A percentile compares a stretch with the other conserved stretches of the same genome.
Conservation (phyloP, 2,797 vertebrate genomes). For the Craterocephalus amniculus region DNA sequence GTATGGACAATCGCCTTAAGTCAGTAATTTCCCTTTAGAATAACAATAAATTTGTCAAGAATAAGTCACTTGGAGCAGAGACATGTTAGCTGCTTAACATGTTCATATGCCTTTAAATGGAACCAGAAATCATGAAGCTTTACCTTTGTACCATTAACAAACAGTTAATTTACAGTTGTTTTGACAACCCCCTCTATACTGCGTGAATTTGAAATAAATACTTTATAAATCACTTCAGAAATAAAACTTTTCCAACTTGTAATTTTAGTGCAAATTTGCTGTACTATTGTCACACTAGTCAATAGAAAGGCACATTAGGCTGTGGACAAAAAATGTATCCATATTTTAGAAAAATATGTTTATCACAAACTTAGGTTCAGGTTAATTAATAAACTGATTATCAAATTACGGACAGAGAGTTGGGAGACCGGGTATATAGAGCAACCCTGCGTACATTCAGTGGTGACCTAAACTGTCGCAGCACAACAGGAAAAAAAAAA, state of each 20-base stretch:
- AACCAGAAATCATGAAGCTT: conserved; percentile 14
- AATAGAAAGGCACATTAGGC: not conserved
- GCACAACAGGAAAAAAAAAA: conserved; percentile 1
- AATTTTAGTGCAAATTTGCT: not conserved
- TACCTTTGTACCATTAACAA: not conserved
- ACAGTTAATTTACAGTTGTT: not conserved
- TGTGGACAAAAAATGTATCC: not conserved
- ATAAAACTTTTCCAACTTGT: not conserved
- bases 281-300: not conserved
- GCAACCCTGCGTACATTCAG: too few relatives aligned
- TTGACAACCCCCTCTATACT: not conserved
- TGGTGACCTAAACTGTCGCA: not conserved
- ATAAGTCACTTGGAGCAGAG: conserved; percentile 16
- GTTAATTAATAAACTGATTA: not conserved
- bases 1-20: conserved; percentile 3
- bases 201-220: not conserved
- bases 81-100: conserved; percentile 6
- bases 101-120: not conserved
- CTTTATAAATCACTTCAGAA: conserved; percentile 5
- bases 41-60: not conserved
- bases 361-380: not conserved
- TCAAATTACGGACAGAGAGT: too few relatives aligned
- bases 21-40: conserved; percentile 16
- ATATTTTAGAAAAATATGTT: not conserved
- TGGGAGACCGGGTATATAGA: too few relatives aligned